Evolutionary conservation across 2,113 vertebrate genomes (phyloP).

Genomic region (Tinamus guttatus): DNA sequence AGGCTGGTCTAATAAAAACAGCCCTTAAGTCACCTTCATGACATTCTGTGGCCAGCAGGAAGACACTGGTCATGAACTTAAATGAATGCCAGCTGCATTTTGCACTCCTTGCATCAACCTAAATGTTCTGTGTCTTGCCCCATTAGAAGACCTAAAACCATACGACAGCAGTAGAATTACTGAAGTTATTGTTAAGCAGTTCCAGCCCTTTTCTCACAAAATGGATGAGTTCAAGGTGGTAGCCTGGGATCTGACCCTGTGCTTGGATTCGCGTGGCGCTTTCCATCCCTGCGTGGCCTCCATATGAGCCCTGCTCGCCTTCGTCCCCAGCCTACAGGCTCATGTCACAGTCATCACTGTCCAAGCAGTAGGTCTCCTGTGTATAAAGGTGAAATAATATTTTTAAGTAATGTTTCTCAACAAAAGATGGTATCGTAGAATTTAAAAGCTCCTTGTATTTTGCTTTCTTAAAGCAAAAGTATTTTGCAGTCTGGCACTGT

Average conservation of each 20-base stretch:
- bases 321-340: fast-evolving
- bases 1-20: slow-evolving; percentile 26
- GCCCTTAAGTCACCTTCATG: background rate
- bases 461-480: background rate
- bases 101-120: background rate
- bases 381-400: background rate
- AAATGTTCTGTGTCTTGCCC: background rate
- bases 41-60: background rate
- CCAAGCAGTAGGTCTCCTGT: background rate
- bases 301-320: background rate
- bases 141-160: background rate
- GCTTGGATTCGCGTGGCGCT: background rate
- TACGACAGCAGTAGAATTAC: background rate
- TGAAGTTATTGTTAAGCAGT: background rate
- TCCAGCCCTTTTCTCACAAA: background rate
- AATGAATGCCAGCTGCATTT: background rate
- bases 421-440: background rate
- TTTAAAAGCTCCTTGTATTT: background rate
- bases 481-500: background rate
- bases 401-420: background rate
- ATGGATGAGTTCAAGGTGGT: background rate
- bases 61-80: background rate
- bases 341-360: background rate
- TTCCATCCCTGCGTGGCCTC: background rate
- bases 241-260: background rate